Base-by-base conservation (phyloP, 2,113 vertebrate species). In the Scortum barcoo region DNA sequence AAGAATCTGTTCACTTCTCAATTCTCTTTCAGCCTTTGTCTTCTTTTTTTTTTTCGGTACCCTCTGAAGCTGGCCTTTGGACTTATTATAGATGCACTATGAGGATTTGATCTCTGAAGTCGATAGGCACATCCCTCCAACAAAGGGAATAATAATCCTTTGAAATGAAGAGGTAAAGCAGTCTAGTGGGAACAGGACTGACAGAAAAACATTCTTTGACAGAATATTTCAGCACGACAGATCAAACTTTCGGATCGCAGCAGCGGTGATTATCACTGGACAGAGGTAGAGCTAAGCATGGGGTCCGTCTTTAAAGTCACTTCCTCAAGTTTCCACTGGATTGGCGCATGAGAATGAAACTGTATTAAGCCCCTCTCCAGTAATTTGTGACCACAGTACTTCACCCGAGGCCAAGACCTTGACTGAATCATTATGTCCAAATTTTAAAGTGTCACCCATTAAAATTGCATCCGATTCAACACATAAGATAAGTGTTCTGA, bases 111-210 rank as follows among this genome's bases (percentile, higher is more conserved):
- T 84, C 60, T 89, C 46, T 80, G 88, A 82, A 89, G 87, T 84
- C 7, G 44, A 74, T 57, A 72, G 77, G 66, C 86, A 87, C 46
- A 78, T 82, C 66, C 62, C 44, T 42, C 54, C 82, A 76, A 91
- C 90, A 93, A 93, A 93, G 90, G 66, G 90, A 93, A 93, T 94
- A 76, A 63, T 78, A 72, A 69, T 67, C 72, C 92, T 93, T 93
- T 93, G 90, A 93, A 89, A 92, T 63, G 53, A 82, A 82, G 81
- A 84, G 82, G 85, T 85, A 89, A 86, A 89, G 76, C 48, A 88
- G 78, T 69, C 62, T 67, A 12, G 73, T 33, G 69, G 83, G 81
- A 80, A 44, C 20, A n/a, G 16, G 40, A 46, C 69, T 42, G 77
- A 78, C 48, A 74, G 60, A 69, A 80, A 80, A 83, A 80, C 53